Percentiles rank a stretch among this genome's conserved stretches.
These are phyloP conservation scores for Corythornis vintsioides DNA, from an alignment of 2,113 vertebrate genomes.

Conservation along the genomic window DNA sequence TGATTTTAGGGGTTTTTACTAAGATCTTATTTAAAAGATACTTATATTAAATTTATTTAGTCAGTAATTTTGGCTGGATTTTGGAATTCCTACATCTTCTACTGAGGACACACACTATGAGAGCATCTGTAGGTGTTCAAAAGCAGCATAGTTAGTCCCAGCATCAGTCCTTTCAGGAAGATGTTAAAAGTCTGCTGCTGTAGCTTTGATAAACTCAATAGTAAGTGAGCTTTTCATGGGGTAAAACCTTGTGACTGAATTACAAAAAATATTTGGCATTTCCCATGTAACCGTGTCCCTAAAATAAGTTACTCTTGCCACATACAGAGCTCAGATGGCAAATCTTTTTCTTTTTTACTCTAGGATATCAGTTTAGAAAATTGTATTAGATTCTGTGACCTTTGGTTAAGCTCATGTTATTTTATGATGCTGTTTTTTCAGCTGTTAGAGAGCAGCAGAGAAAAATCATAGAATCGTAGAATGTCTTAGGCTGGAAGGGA, in stretches of 20 bases:
- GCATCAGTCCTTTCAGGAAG: background rate
- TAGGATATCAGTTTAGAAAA: slow-evolving; percentile 4
- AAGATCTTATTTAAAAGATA: background rate
- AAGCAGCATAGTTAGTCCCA: background rate
- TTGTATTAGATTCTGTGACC: background rate
- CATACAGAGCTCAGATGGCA: background rate
- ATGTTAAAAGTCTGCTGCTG: background rate
- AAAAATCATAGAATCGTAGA: background rate
- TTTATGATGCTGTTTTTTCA: background rate
- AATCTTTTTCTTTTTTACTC: background rate
- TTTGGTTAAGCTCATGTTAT: slow-evolving; percentile 22
- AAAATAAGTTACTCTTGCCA: background rate
- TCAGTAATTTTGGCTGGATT: background rate
- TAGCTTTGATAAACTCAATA: background rate
- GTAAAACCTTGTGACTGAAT: background rate
- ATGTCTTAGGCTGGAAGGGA: too few species aligned
- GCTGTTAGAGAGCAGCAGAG: background rate
- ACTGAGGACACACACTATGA: fast-evolving
- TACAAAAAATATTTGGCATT: background rate
- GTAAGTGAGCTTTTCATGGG: background rate
- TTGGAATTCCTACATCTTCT: background rate
- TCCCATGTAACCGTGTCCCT: background rate
- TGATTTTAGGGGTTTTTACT: background rate
- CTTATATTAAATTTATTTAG: background rate
- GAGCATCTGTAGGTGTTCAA: background rate